These are phyloP conservation scores for Nycticebus coucang DNA, from an alignment of 2,113 vertebrate genomes.

Conservation along the genomic window DNA sequence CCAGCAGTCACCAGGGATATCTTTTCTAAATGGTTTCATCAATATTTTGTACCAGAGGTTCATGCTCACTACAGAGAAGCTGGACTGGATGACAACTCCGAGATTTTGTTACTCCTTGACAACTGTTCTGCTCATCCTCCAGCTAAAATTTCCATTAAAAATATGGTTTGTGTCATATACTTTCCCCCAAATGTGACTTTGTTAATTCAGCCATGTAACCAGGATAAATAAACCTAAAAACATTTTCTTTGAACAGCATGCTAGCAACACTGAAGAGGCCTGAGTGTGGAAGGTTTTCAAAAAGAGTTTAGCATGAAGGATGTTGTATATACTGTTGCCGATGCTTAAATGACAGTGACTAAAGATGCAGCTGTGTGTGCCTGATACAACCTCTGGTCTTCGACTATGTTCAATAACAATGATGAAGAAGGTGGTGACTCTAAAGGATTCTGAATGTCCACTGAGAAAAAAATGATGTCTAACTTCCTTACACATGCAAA, in stretches of 20 bases:
- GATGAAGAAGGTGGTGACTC: neutral
- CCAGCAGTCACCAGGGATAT: neutral
- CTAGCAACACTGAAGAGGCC: neutral
- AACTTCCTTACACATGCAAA: neutral
- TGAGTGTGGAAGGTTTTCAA: no score
- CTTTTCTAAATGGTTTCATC: neutral
- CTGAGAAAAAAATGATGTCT: neutral
- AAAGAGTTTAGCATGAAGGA: neutral
- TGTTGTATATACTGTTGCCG: neutral
- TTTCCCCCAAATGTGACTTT: neutral
- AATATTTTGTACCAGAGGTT: neutral
- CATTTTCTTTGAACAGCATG: neutral
- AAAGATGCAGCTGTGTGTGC: neutral
- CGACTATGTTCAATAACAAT: neutral
- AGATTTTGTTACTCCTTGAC: neutral
- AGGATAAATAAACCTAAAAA: neutral
- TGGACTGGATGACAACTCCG: neutral
- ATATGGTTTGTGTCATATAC: neutral
- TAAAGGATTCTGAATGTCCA: neutral
- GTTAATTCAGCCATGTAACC: neutral
- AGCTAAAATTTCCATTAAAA: neutral
- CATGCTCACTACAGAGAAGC: neutral
- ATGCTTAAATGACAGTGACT: neutral
- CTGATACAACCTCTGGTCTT: neutral
- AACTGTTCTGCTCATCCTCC: neutral